Evolutionary conservation across 1,140 invertebrate species (phyloP), one percentile per base, ranked within the genome.

Genomic region (Elysia chlorotica): DNA sequence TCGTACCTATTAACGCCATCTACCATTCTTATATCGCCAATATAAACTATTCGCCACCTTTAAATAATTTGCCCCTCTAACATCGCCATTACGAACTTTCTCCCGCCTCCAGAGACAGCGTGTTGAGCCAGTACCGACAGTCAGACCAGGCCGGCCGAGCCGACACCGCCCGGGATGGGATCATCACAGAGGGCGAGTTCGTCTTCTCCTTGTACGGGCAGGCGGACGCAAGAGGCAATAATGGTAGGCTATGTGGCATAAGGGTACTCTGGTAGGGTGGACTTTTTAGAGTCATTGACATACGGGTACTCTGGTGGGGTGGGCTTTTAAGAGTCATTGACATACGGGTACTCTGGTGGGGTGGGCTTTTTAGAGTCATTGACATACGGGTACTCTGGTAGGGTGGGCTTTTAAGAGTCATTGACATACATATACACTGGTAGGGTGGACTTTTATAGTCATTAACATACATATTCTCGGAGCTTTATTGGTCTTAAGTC

Each of bases 201-300:
- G 5, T 19, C 5, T 48, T 25, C 65, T 54, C 41, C 21, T 48
- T 56, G 2, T 68, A 68, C 65, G n/a, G 19, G n/a, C 65, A 35
- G n/a, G 65, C 65, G 1, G 65, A 68, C 48, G 31, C 41, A n/a
- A 3, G n/a, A 2, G 65, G 65, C 6, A 68, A 68, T 28, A 68
- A 68, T 25, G 65, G 37, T 53, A 28, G 3, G 38, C 31, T 17
- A 65, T 31, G 21, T 2, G 28, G 31, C 10, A 65, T 48, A 48
- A 14, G 41, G 10, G 41, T 48, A 14, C 41, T 48, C n/a, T n/a
- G n/a, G 41, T n/a, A 14, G 41, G 10, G 10, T 48, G 10, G 10
- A 14, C 41, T 14, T 48, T 48, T 48, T 48, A 10, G 41, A 14
- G 41, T 48, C n/a, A 10, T 48, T 48, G 41, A n/a, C 41, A 14